These are phyloP conservation scores for Nemapogon koenigi DNA, from an alignment of 2,888 invertebrate genomes.

Conservation along the genomic window DNA sequence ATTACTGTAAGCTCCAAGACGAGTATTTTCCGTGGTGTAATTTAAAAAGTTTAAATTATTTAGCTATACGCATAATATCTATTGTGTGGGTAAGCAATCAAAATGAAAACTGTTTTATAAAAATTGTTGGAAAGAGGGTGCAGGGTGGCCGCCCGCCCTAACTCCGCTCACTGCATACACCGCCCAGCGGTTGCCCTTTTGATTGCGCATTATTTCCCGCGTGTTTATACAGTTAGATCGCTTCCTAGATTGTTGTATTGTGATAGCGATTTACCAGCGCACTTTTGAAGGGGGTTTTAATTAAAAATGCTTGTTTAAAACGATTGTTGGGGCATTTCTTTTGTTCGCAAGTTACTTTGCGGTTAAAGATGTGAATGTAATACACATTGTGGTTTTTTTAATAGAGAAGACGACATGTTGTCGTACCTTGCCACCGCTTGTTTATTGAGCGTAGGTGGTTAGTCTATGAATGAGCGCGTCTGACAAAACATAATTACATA, in stretches of 20 bases:
- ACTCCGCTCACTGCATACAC: conserved; percentile 32
- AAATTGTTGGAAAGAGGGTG: conserved; percentile 23
- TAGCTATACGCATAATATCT: background rate
- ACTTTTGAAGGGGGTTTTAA: conserved; percentile 52
- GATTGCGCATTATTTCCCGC: conserved; percentile 57
- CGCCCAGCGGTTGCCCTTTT: conserved; percentile 52
- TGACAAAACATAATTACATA: too few species aligned
- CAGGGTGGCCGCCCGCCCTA: conserved; percentile 16
- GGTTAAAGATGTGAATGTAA: too few species aligned
- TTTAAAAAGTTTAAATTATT: background rate
- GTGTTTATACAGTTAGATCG: conserved; percentile 63
- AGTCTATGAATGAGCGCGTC: too few species aligned
- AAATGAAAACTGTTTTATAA: conserved; percentile 36
- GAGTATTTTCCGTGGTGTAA: too few species aligned
- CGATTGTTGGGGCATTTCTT: too few species aligned
- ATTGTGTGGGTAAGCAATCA: conserved; percentile 36
- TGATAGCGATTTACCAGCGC: conserved; percentile 46
- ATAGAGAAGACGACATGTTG: too few species aligned
- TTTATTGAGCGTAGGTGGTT: too few species aligned
- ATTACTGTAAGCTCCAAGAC: too few species aligned
- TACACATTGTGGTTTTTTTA: too few species aligned
- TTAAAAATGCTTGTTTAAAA: conserved; percentile 29
- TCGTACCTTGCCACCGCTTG: too few species aligned
- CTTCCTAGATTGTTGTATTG: conserved; percentile 62
- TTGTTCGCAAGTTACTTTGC: too few species aligned